Evolutionary conservation across 2,888 invertebrate species (phyloP), one percentile per base, ranked within the genome.

Genomic region (Ectemnius cavifrons): DNA sequence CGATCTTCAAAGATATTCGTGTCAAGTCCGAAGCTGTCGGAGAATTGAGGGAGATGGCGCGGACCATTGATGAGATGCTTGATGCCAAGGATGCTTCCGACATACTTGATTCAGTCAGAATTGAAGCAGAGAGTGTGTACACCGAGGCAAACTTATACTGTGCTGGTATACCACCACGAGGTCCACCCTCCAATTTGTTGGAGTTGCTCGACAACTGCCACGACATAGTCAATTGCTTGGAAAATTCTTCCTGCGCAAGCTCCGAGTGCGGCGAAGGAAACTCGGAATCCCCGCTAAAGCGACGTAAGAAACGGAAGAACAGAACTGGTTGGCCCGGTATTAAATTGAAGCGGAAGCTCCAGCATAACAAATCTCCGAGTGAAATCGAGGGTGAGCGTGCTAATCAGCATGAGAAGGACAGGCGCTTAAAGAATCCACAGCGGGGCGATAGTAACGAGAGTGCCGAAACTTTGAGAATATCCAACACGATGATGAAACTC

Each of bases 311-410:
- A 89, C 94, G 95, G 91, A 94, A 94, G 89, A 96, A 96, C 90
- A 92, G 94, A 75, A 97, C 97, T 0, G 97, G 97, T 8, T 97
- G 97, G 97, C 97, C 97, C 0, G 89, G 91, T 1, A 91, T 71
- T 56, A 84, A 85, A 28, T 67, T 82, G 73, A 79, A 74, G 23
- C 81, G 73, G 23, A 84, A 76, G 52, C 61, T 84, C 13, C 80
- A 77, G 3, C 52, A 52, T 14, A 73, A 18, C 8, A 83, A 84
- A 13, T 58, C 67, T 6, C 11, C 67, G 3, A 11, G 83, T 16
- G 85, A 88, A 1, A 14, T 45, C 5, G 84, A 87, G 18, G 61
- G 68, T 11, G 83, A 84, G 2, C 63, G 65, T 1, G 63, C 67
- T 28, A 74, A 79, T 28, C 27, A 64, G 18, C 18, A 46, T 45